phyloP scores from a whole-genome alignment of 2,797 vertebrate species.

The Nothura maculosa region DNA sequence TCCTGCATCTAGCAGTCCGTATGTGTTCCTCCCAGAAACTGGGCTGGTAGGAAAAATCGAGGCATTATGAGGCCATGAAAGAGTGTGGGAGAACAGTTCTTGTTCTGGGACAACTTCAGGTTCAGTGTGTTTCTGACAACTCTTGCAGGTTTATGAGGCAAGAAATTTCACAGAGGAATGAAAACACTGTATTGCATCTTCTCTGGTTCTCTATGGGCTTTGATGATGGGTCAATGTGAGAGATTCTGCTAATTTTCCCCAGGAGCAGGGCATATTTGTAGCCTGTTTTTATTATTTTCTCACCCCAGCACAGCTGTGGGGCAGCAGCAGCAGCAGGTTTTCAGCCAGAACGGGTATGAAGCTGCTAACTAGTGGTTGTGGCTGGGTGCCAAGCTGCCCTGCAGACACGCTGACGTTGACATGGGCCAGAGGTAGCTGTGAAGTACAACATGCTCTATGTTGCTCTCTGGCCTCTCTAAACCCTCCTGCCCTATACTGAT shows the following conservation, averaged over 20 bases:
- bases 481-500: neutral
- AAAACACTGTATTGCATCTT: neutral
- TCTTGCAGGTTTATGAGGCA: no score
- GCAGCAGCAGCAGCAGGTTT: neutral
- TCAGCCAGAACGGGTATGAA: neutral
- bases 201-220: neutral
- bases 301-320: neutral
- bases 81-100: neutral
- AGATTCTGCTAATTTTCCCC: neutral
- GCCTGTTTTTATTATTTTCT: rapidly evolving
- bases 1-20: neutral
- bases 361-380: neutral
- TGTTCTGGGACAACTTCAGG: neutral
- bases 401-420: neutral
- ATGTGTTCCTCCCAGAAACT: neutral
- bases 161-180: neutral
- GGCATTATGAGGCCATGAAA: neutral
- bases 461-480: constrained; percentile 51
- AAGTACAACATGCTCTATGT: neutral
- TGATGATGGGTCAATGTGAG: rapidly evolving
- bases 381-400: neutral
- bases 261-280: neutral
- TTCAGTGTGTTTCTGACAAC: neutral
- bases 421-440: constrained; percentile 9
- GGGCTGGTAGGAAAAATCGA: neutral